Evolutionary conservation across 2,888 invertebrate species (phyloP), one percentile per base, ranked within the genome.

Genomic region (Cartodere bifasciata): DNA sequence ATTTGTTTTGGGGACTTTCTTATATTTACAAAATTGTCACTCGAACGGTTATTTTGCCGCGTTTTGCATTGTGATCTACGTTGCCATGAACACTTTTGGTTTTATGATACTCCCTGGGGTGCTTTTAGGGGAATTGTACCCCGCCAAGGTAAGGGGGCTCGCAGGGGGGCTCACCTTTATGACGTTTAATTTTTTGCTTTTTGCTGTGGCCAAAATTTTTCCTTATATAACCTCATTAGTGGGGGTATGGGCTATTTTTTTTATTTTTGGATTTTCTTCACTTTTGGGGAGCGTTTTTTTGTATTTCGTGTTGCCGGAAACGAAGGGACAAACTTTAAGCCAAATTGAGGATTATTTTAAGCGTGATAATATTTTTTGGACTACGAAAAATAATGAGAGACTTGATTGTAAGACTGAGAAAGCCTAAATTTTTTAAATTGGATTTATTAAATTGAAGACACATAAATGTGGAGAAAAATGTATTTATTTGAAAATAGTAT

Each of bases 291-390:
- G 77, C 1, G 29, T 75, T 2, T 74, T 79, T 28, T 60, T 80
- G 36, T 80, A 70, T 52, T 58, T 80, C 0, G 63, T 77, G 33
- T 57, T 82, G 21, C 83, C 83, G 6, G 83, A 83, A 58, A 82
- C 83, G 0, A 82, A 77, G 53, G 74, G 75, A 20, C 68, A 71
- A 35, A 74, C 73, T 4, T 58, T 83, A 23, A 64, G 73, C 31
- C 74, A 83, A 56, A 82, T 83, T 41, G 82, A 83, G 56, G 77
- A 82, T 58, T 82, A 83, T 55, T 83, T 83, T 49, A 68, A 72
- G 44, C 72, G 73, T 43, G 58, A 68, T 20, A 75, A 73, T 48
- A 64, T 72, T 49, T 46, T 75, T 32, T 78, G 77, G 77, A 52
- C 66, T 23, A 63, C 62, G 4, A 61, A 68, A 28, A 61, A 67